Percentiles rank a stretch among this genome's conserved stretches.
phyloP scores from a whole-genome alignment of 2,888 invertebrate genomes.

The Polydrusus cervinus region DNA sequence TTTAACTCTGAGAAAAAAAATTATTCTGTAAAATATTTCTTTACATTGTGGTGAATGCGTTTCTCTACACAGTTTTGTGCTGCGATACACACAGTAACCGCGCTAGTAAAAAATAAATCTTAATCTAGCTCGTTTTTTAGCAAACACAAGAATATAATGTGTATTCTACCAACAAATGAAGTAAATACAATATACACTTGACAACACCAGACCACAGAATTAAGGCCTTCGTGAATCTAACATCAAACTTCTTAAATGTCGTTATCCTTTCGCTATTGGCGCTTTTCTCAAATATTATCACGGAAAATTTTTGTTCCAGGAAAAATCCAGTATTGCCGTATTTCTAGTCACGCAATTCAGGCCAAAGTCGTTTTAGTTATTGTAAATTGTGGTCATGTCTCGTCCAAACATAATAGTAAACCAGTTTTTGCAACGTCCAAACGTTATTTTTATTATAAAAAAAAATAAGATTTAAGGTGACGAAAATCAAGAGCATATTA shows the following conservation, averaged over 20 bases:
- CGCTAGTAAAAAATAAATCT: too few relatives aligned
- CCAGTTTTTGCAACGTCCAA: conserved; percentile 9
- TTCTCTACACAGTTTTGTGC: too few relatives aligned
- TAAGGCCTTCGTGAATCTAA: not conserved
- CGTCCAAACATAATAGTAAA: conserved; percentile 16
- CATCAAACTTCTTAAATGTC: conserved; percentile 14
- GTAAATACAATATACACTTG: too few relatives aligned
- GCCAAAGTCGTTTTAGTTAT: conserved; percentile 18
- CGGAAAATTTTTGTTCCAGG: conserved; percentile 19
- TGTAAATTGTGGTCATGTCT: conserved; percentile 24
- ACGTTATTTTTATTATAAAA: not conserved
- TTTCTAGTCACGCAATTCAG: conserved; percentile 16
- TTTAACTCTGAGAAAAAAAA: too few relatives aligned
- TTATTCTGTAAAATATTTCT: too few relatives aligned
- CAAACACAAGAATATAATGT: too few relatives aligned
- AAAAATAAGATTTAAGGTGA: not conserved
- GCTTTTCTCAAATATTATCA: conserved; percentile 18
- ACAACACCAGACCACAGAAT: not conserved
- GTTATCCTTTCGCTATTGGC: conserved; percentile 10
- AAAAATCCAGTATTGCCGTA: conserved; percentile 11
- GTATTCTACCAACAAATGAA: not conserved
- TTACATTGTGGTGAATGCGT: too few relatives aligned
- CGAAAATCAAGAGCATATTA: not conserved
- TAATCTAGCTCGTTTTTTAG: too few relatives aligned
- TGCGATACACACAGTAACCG: too few relatives aligned